Conservation (phyloP, 2,888 invertebrate genomes). For the Hesperia comma region DNA sequence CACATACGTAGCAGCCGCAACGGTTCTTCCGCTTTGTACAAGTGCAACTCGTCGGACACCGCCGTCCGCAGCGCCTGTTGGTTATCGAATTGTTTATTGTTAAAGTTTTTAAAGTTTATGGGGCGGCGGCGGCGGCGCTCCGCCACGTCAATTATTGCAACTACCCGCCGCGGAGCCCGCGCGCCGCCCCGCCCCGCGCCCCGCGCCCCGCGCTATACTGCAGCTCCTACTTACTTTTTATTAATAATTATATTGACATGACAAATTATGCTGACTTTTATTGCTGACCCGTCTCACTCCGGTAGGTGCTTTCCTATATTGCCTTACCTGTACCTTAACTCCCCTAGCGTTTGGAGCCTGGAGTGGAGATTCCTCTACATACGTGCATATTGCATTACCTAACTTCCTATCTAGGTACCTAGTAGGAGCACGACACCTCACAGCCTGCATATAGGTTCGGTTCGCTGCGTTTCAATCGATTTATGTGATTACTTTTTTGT, state of each 20-base stretch:
- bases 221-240: conserved; percentile 59
- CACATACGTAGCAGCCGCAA: conserved; percentile 19
- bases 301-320: too few relatives aligned
- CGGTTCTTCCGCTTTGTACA: conserved; percentile 30
- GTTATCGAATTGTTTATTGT: conserved; percentile 55
- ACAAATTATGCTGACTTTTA: conserved; percentile 49
- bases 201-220: conserved; percentile 45
- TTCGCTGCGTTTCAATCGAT: too few relatives aligned
- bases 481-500: too few relatives aligned
- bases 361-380: too few relatives aligned
- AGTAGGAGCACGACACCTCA: too few relatives aligned
- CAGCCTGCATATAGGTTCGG: too few relatives aligned
- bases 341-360: too few relatives aligned
- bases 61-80: conserved; percentile 40
- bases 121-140: conserved; percentile 24
- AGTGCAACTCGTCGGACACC: conserved; percentile 32
- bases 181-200: conserved; percentile 30
- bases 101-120: conserved; percentile 72
- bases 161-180: conserved; percentile 41
- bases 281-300: conserved; percentile 34
- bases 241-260: conserved; percentile 62
- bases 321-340: too few relatives aligned
- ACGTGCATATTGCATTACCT: too few relatives aligned
- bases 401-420: too few relatives aligned
- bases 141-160: not conserved